phyloP scores from a whole-genome alignment of 2,797 vertebrate genomes.

The Orestias chungarensis region DNA sequence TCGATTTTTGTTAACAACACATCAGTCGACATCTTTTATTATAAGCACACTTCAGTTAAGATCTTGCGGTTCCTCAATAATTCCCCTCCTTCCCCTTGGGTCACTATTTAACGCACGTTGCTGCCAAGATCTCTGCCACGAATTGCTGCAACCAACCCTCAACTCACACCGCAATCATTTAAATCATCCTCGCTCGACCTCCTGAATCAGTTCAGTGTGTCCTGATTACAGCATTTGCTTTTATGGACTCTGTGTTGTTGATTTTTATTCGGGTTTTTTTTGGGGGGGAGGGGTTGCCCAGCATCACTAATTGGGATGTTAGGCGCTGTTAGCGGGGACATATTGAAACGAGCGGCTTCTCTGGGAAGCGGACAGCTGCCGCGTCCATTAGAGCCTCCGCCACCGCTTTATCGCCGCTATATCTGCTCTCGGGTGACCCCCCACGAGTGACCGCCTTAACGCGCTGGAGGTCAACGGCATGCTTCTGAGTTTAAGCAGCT shows the following conservation, averaged over 20 bases:
- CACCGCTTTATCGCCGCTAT: constrained; percentile 26
- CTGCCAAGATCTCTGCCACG: constrained; percentile 16
- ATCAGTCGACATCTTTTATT: neutral
- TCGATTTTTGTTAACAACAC: neutral
- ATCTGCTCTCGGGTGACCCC: constrained; percentile 25
- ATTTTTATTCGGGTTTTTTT: neutral
- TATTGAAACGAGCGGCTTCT: constrained; percentile 42
- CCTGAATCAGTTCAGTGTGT: constrained; percentile 24
- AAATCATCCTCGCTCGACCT: constrained; percentile 30
- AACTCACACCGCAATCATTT: constrained; percentile 22
- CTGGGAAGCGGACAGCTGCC: constrained; percentile 26
- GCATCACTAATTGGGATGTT: constrained; percentile 27
- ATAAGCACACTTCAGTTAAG: neutral
- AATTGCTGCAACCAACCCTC: constrained; percentile 28
- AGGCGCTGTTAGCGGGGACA: constrained; percentile 31
- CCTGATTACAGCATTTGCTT: constrained; percentile 27
- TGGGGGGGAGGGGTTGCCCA: constrained; percentile 26
- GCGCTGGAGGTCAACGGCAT: constrained; percentile 19
- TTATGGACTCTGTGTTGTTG: constrained; percentile 7
- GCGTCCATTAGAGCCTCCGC: constrained; percentile 31
- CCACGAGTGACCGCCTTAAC: constrained; percentile 11
- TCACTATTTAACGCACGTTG: constrained; percentile 10
- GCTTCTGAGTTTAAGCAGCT: constrained; percentile 24
- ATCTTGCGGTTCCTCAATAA: constrained; percentile 38
- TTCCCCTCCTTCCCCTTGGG: constrained; percentile 34